Evolutionary conservation across 2,113 vertebrate species (phyloP).

Genomic region (Corapipo altera): DNA sequence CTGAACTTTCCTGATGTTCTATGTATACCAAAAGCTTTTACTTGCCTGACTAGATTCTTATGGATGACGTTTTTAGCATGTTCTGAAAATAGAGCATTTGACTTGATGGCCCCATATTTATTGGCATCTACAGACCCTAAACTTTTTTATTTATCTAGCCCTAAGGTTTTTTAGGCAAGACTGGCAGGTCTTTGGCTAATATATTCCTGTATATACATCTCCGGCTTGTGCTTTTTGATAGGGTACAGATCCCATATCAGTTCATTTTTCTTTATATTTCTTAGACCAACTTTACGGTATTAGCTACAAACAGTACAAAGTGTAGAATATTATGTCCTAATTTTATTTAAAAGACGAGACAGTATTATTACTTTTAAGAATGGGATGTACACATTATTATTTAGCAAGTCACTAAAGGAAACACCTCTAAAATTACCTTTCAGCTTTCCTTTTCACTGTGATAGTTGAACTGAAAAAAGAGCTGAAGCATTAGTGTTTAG

Average conservation of each 20-base stretch:
- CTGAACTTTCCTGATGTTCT: background rate
- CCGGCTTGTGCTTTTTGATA: background rate
- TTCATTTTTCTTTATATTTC: background rate
- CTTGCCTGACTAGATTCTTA: background rate
- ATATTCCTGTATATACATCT: background rate
- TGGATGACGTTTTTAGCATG: background rate
- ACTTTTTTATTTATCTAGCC: background rate
- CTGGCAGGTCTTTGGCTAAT: background rate
- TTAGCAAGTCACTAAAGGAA: background rate
- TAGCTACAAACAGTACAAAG: background rate
- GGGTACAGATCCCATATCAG: accelerated
- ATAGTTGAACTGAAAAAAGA: background rate
- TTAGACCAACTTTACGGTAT: background rate
- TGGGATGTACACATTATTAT: background rate
- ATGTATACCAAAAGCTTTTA: background rate
- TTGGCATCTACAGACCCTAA: background rate
- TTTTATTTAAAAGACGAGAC: background rate
- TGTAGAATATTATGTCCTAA: background rate
- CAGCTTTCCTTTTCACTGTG: background rate
- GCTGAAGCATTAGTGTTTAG: background rate
- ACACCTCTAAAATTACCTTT: background rate
- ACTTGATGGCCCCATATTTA: background rate
- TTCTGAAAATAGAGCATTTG: background rate
- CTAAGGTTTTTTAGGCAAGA: background rate
- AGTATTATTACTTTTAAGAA: background rate